Evolutionary conservation across 2,797 vertebrate species (phyloP), one percentile per base, ranked within the genome.

Genomic region (Labroides dimidiatus): DNA sequence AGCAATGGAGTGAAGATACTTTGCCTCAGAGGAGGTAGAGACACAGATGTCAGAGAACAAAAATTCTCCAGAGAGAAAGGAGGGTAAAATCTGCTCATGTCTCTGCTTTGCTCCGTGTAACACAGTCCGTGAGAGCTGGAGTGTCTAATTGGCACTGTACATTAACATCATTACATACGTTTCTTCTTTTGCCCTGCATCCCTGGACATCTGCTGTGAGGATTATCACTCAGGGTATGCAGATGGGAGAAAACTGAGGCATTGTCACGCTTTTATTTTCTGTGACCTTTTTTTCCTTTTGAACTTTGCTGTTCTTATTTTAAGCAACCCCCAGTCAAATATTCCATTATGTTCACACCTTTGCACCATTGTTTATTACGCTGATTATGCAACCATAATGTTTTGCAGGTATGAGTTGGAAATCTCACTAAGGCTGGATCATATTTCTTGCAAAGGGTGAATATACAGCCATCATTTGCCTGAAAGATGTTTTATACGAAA

Each of bases 31-130:
- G 30, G 69, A 85, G 78, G 83, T 43, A 74, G 78, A 82, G 80
- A 84, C 88, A 86, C 89, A 86, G 85, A 92, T 92, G 86, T 86
- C 84, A 78, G 78, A 81, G 75, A 81, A 86, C 86, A 84, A 75
- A 82, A 75, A 81, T 50, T 77, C 90, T 84, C 87, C 68, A 23
- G 70, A 91, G 89, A 91, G 55, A 91, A 53, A 80, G 17, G 58
- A 65, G 58, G 33, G 63, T 45, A 77, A 78, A 89, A 85, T 79
- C 81, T 87, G 77, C 81, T 89, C 74, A 47, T 81, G 82, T 84
- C 75, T 77, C 81, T 61, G 59, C 76, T 77, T 58, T 61, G 48
- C 74, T 44, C 75, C 54, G 39, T 66, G 63, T 76, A 80, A 54
- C 58, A 45, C 61, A 64, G 36, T 75, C 64, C 14, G 37, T 56